These are phyloP conservation scores for Dolichoris vasculosae DNA, from an alignment of 1,140 invertebrate species.

Conservation along the genomic window DNA sequence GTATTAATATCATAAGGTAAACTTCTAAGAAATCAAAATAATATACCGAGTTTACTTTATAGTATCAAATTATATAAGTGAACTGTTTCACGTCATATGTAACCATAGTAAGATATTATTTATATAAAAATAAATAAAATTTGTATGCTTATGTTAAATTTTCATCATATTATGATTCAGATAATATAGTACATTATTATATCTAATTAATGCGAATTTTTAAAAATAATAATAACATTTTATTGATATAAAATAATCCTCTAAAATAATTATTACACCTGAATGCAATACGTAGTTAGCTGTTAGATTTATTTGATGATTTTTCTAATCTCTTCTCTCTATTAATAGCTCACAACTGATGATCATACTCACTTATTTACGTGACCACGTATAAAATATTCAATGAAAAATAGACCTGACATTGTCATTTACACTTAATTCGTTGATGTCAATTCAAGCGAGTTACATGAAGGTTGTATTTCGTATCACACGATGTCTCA, in stretches of 20 bases:
- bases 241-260: not conserved
- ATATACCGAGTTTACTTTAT: too few relatives aligned
- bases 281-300: not conserved
- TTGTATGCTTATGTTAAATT: too few relatives aligned
- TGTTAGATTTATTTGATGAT: not conserved
- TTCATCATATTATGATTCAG: too few relatives aligned
- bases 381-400: slow-evolving; percentile 62
- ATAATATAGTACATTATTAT: too few relatives aligned
- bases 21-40: too few relatives aligned
- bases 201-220: not conserved
- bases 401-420: slow-evolving; percentile 63
- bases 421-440: slow-evolving; percentile 26
- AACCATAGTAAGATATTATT: too few relatives aligned
- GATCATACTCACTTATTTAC: slow-evolving; percentile 57
- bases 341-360: not conserved
- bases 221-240: too few relatives aligned
- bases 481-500: not conserved
- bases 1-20: too few relatives aligned
- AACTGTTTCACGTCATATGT: too few relatives aligned
- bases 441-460: not conserved
- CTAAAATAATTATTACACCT: not conserved
- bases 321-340: not conserved
- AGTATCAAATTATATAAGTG: too few relatives aligned
- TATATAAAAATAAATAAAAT: too few relatives aligned
- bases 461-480: not conserved